Evolutionary conservation across 1,140 invertebrate species (phyloP).

Genomic region (Atta colombica): DNA sequence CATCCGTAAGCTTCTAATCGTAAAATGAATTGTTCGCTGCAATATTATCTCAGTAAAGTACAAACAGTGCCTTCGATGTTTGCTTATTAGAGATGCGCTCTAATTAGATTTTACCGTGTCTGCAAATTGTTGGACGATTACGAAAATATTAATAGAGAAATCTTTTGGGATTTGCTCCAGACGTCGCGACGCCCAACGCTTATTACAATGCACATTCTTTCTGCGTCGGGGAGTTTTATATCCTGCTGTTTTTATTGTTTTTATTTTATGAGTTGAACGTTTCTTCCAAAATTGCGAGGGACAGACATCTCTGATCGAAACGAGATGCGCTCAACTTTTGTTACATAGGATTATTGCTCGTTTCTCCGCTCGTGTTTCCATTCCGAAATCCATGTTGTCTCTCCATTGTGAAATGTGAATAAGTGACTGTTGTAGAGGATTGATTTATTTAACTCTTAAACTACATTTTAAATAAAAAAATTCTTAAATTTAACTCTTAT

Average conservation of each 20-base stretch:
- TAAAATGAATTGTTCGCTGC: constrained; percentile 18
- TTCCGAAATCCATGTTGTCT: background rate
- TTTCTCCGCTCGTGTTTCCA: background rate
- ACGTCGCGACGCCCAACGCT: constrained; percentile 15
- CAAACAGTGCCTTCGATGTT: constrained; percentile 1
- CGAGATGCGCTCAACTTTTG: background rate
- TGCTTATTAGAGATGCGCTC: constrained; percentile 23
- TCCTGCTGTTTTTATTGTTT: background rate
- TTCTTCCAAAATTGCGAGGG: constrained; percentile 4
- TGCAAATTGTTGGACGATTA: background rate
- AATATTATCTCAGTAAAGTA: constrained; percentile 1
- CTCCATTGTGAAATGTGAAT: background rate
- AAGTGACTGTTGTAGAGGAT: constrained; percentile 10
- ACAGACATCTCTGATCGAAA: constrained; percentile 15
- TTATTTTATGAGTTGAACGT: background rate
- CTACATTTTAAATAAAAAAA: too few species aligned
- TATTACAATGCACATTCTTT: constrained; percentile 39
- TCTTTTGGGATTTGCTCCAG: constrained; percentile 2
- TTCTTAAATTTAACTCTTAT: too few species aligned
- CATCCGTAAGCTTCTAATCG: constrained; percentile 22
- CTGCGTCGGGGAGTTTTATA: background rate
- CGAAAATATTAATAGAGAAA: constrained; percentile 29
- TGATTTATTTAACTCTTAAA: constrained; percentile 17
- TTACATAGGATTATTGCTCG: background rate
- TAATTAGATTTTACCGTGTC: constrained; percentile 18